Evolutionary conservation across 2,888 invertebrate species (phyloP).

Genomic region (Hydraecia micacea): DNA sequence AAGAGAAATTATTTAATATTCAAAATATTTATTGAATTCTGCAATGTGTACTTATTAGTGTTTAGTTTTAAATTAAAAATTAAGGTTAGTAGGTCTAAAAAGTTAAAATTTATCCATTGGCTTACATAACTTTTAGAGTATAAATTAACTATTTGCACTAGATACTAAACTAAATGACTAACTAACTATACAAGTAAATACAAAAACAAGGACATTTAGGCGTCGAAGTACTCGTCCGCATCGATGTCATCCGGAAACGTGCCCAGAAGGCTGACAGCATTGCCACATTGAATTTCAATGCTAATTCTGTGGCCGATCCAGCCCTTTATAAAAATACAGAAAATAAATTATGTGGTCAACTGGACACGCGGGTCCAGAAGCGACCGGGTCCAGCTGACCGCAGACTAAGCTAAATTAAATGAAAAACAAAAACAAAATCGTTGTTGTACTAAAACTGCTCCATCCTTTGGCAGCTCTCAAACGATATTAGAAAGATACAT

Average conservation of each 20-base stretch:
- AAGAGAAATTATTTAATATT: too few relatives aligned
- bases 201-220: too few relatives aligned
- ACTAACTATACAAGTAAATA: too few relatives aligned
- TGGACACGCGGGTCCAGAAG: too few relatives aligned
- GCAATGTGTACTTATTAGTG: too few relatives aligned
- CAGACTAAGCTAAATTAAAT: background rate
- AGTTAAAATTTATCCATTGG: background rate
- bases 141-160: too few relatives aligned
- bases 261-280: background rate
- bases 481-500: constrained; percentile 38
- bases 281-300: background rate
- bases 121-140: too few relatives aligned
- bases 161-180: too few relatives aligned
- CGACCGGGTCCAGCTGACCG: too few relatives aligned
- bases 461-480: constrained; percentile 11
- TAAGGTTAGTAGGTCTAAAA: background rate
- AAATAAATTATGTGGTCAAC: too few relatives aligned
- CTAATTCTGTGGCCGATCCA: background rate
- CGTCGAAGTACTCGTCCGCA: too few relatives aligned
- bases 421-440: background rate
- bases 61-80: background rate
- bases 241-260: background rate
- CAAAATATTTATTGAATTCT: background rate
- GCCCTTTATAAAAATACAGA: background rate
- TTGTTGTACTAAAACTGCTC: constrained; percentile 16